Evolutionary conservation across 2,888 invertebrate species (phyloP), one percentile per base, ranked within the genome.

Genomic region (Poecilus cupreus): DNA sequence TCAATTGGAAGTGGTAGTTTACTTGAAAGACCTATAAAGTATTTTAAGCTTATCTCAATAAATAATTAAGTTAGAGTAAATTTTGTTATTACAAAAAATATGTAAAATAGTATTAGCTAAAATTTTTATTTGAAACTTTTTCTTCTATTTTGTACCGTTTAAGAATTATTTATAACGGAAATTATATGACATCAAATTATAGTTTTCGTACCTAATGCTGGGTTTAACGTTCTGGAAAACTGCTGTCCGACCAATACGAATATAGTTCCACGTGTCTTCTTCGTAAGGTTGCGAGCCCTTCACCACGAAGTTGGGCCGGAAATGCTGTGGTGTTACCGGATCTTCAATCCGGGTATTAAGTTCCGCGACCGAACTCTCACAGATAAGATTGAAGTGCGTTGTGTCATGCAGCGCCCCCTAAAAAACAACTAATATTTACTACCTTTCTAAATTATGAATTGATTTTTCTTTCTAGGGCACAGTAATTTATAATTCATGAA

Each of bases 211-310:
- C 91, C 94, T 92, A 0, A 91, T 91, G 85, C 94, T 94, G 0
- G 93, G 93, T 86, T 93, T 93, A 18, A 94, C 88, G 82, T 92
- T 91, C 86, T 93, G 91, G 85, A 94, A 93, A 68, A 93, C 85
- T 10, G 91, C 91, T 3, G 92, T 89, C 11, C 86, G 85, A 4
- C 94, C 94, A 77, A 95, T 93, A 87, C 92, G 93, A 3, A 95
- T 87, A 90, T 93, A 95, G 78, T 92, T 91, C 94, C 95, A 95
- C 4, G 89, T 87, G 85, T 95, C 95, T 87, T 95, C 94, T 1
- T 91, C 93, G 85, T 91, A 93, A 0, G 94, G 88, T 60, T 88
- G 85, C 0, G 91, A 90, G 0, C 92, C 92, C 80, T 91, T 90
- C 1, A 95, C 88, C 4, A 94, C 89, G 84, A 96, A 94, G 87